These are phyloP conservation scores for Doryteuthis pealeii DNA, from an alignment of 1,140 invertebrate species.

Conservation along the genomic window DNA sequence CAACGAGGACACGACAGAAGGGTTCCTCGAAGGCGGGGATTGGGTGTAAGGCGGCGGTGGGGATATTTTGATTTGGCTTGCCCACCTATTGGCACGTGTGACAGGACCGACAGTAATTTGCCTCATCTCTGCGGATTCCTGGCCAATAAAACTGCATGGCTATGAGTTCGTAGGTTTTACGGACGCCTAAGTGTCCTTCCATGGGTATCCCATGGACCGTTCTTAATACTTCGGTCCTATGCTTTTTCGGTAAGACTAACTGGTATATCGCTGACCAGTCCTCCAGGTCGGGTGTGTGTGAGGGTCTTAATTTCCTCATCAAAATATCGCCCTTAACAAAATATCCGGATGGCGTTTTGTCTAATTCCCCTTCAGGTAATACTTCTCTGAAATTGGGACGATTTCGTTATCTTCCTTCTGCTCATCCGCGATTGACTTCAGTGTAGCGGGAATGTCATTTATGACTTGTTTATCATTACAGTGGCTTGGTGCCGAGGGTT, in stretches of 20 bases:
- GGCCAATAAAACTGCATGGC: not conserved
- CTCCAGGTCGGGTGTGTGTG: not conserved
- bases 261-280: not conserved
- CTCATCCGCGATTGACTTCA: not conserved
- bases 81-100: conserved; percentile 27
- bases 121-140: conserved; percentile 12
- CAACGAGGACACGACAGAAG: conserved; percentile 28
- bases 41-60: conserved; percentile 12
- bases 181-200: not conserved
- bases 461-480: no score
- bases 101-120: conserved; percentile 19
- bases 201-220: not conserved
- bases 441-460: not conserved
- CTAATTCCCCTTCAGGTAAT: not conserved
- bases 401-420: not conserved
- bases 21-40: conserved; percentile 22
- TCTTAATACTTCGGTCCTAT: not conserved
- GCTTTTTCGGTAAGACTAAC: not conserved
- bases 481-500: no score
- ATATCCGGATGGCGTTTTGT: not conserved
- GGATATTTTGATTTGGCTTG: conserved; percentile 23
- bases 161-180: not conserved
- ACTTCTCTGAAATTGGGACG: not conserved
- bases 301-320: not conserved
- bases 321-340: not conserved